Evolutionary conservation across 2,888 invertebrate species (phyloP).

Genomic region (Rhopalosiphum nymphaeae): DNA sequence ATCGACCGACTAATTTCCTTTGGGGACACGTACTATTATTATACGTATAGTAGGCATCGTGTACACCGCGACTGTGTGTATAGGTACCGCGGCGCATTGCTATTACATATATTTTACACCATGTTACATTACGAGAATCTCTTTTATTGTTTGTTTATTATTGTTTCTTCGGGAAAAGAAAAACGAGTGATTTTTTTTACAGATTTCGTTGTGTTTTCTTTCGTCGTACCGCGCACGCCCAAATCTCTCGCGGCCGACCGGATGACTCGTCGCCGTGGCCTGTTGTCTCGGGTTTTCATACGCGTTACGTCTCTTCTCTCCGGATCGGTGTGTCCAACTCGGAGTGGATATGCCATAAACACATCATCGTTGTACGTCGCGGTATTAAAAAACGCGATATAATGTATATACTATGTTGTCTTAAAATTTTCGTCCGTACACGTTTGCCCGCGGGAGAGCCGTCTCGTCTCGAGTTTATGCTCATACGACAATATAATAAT

Average conservation of each 20-base stretch:
- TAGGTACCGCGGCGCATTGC: not conserved
- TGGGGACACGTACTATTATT: conserved; percentile 14
- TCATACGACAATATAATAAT: not conserved
- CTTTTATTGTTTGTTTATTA: conserved; percentile 12
- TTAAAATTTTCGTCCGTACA: not conserved
- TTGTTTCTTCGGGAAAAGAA: conserved; percentile 6
- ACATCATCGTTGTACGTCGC: not conserved
- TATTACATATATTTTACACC: not conserved
- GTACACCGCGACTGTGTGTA: too few relatives aligned
- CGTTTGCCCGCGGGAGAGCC: rapidly evolving
- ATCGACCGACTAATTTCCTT: conserved; percentile 61
- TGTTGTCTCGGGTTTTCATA: not conserved
- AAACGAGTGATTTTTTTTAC: conserved; percentile 38
- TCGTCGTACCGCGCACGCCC: not conserved
- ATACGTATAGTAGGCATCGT: not conserved
- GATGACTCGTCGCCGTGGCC: not conserved
- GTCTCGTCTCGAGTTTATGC: not conserved
- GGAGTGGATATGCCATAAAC: not conserved
- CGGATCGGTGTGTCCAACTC: not conserved
- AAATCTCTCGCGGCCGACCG: not conserved
- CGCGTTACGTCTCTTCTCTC: not conserved
- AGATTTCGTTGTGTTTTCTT: conserved; percentile 25
- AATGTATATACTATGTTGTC: not conserved
- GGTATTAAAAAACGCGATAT: not conserved
- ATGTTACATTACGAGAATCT: not conserved